These are phyloP conservation scores for Proteles cristata DNA, from an alignment of 2,113 vertebrate species.

Conservation along the genomic window DNA sequence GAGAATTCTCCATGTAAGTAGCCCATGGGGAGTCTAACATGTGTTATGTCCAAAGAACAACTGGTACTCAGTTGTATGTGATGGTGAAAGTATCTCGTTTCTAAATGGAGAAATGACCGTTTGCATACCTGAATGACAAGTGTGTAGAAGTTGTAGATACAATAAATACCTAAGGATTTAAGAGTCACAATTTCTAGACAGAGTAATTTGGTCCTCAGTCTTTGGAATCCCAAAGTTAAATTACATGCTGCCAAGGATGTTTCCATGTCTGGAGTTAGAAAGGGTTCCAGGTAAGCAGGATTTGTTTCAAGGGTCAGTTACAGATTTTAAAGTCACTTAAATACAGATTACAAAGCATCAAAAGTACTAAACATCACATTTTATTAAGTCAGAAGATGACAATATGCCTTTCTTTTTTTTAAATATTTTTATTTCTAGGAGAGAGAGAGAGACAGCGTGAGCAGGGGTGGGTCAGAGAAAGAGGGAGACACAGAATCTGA, in stretches of 20 bases:
- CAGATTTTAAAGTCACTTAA: slow-evolving; percentile 42
- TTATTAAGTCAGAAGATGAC: slow-evolving; percentile 4
- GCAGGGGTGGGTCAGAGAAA: too few relatives aligned
- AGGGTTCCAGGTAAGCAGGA: background rate
- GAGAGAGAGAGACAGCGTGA: too few relatives aligned
- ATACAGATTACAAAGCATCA: background rate
- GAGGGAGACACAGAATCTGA: too few relatives aligned
- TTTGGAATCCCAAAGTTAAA: background rate
- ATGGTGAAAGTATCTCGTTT: background rate
- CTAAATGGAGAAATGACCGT: background rate
- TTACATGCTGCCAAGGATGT: background rate
- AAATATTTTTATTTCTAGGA: too few relatives aligned
- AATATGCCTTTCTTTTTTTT: background rate
- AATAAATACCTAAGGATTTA: background rate
- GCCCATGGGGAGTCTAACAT: background rate
- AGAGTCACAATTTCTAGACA: background rate
- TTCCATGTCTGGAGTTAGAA: background rate
- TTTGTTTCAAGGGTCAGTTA: background rate
- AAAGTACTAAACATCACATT: slow-evolving; percentile 17
- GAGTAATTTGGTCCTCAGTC: background rate
- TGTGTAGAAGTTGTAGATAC: background rate
- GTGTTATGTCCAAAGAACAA: background rate
- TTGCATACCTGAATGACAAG: background rate
- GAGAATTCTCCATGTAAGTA: background rate
- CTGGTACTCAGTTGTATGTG: background rate